A percentile compares a stretch with the other conserved stretches of the same genome.
phyloP scores from a whole-genome alignment of 2,113 vertebrate genomes.

The Rhynchomys soricoides region DNA sequence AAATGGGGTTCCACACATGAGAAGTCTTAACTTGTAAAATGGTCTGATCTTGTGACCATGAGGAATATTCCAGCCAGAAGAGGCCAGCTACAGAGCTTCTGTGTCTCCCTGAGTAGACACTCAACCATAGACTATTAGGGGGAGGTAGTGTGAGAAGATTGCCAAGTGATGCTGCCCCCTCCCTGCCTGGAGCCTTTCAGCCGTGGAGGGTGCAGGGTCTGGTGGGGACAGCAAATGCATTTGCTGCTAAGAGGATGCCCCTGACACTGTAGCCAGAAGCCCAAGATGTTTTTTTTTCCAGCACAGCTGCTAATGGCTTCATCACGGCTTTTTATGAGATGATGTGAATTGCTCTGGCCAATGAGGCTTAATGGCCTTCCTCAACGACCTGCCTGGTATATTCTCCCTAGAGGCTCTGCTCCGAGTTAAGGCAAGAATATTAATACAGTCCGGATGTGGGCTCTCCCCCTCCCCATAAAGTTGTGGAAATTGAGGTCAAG shows the following conservation, averaged over 20 bases:
- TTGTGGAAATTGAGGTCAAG: slow-evolving; percentile 80
- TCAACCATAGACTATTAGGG: neutral
- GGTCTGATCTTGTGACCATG: neutral
- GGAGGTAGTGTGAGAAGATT: neutral
- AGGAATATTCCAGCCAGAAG: neutral
- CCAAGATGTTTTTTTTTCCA: slow-evolving; percentile 1
- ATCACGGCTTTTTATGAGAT: slow-evolving; percentile 44
- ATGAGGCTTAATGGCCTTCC: slow-evolving; percentile 57
- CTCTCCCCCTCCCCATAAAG: slow-evolving; percentile 70
- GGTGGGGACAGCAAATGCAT: slow-evolving; percentile 10
- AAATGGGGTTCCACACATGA: neutral
- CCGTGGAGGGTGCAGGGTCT: neutral
- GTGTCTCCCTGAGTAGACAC: neutral
- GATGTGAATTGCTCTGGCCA: slow-evolving; percentile 48
- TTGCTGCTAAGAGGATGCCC: slow-evolving; percentile 38
- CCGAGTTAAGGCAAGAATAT: slow-evolving; percentile 55
- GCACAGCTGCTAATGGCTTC: slow-evolving; percentile 60
- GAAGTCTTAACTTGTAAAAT: neutral
- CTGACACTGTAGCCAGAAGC: neutral
- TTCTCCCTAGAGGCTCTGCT: slow-evolving; percentile 64
- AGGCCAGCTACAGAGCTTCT: neutral
- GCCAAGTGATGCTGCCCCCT: neutral
- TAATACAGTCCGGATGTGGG: neutral
- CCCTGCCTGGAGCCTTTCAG: neutral
- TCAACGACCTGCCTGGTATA: neutral